These are phyloP conservation scores for Platorchestia sp. DNA, from an alignment of 1,140 invertebrate species.

Conservation along the genomic window DNA sequence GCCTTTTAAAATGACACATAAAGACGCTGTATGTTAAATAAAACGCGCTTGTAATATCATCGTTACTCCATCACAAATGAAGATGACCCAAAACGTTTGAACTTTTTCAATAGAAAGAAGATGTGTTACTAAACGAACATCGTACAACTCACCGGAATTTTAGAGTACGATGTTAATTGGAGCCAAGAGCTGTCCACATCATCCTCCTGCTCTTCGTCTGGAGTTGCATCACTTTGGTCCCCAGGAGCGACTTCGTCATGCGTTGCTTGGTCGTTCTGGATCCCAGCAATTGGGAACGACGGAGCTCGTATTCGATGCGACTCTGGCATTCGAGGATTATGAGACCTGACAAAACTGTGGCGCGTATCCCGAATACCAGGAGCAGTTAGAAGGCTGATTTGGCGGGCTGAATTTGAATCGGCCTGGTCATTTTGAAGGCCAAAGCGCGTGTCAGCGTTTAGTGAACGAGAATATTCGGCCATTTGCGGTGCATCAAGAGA, in stretches of 20 bases:
- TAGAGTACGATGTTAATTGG: constrained; percentile 56
- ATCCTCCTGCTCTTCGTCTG: not conserved
- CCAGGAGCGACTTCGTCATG: not conserved
- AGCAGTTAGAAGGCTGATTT: not conserved
- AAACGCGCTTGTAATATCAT: too few relatives aligned
- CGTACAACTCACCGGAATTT: constrained; percentile 52
- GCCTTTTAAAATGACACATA: too few relatives aligned
- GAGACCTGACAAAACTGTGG: not conserved
- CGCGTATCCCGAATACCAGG: not conserved
- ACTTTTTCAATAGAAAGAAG: not conserved
- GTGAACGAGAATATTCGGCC: not conserved
- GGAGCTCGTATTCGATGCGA: not conserved
- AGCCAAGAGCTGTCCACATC: constrained; percentile 57
- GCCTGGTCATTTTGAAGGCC: not conserved
- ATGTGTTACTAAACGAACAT: not conserved
- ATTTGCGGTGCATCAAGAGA: not conserved
- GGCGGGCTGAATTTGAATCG: not conserved
- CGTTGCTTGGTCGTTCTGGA: constrained; percentile 6
- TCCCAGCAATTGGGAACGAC: not conserved
- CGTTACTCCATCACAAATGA: too few relatives aligned
- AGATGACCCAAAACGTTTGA: too few relatives aligned
- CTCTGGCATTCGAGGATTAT: not conserved
- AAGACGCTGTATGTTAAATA: too few relatives aligned
- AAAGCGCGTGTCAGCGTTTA: not conserved
- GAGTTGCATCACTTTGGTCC: not conserved